These are phyloP conservation scores for Cephus runcator DNA, from an alignment of 2,888 invertebrate genomes.

Conservation along the genomic window DNA sequence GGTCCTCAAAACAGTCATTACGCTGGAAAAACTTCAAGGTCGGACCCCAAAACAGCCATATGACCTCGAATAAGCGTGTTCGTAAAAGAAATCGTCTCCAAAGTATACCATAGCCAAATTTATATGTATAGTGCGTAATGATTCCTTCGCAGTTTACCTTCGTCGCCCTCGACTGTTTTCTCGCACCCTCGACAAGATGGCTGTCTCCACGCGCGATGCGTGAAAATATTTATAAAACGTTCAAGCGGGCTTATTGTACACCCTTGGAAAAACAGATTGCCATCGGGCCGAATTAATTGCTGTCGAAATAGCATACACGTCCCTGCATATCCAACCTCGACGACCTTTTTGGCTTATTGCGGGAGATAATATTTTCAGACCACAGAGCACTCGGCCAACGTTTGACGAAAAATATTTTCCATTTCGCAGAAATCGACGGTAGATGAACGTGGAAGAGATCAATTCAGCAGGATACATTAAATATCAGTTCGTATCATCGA, in stretches of 20 bases:
- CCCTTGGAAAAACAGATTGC: neutral
- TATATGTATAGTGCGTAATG: neutral
- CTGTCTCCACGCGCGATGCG: neutral
- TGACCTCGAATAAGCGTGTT: too few relatives aligned
- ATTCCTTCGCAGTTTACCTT: neutral
- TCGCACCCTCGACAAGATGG: neutral
- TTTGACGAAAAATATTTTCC: neutral
- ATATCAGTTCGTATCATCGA: neutral
- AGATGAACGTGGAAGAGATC: neutral
- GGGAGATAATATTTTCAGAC: neutral
- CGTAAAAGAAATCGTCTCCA: too few relatives aligned
- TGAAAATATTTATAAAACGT: neutral
- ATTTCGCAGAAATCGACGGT: neutral
- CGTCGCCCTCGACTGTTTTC: neutral
- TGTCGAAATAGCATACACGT: neutral
- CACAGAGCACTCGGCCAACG: neutral
- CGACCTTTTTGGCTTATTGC: neutral
- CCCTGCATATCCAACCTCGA: neutral
- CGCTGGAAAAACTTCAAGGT: too few relatives aligned
- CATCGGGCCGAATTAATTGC: neutral
- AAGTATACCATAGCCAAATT: too few relatives aligned
- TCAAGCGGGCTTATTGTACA: neutral
- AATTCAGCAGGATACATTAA: neutral
- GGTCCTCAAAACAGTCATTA: too few relatives aligned
- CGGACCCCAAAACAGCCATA: too few relatives aligned